Conservation (phyloP, 2,113 vertebrate species). For the Pteropus alecto region DNA sequence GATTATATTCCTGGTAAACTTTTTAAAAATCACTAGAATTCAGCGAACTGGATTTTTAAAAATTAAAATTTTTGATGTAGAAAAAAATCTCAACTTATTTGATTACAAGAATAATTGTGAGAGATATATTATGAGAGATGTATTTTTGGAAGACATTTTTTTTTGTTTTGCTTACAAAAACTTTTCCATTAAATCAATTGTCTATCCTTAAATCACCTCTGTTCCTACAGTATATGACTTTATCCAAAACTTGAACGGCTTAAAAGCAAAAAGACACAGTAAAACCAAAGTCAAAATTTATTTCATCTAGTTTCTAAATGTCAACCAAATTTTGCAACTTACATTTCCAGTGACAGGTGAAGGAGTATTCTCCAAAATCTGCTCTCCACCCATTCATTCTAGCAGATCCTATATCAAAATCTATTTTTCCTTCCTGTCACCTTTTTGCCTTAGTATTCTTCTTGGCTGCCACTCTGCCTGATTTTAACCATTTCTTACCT, state of each 20-base stretch:
- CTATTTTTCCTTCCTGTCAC: not conserved
- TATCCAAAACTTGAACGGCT: not conserved
- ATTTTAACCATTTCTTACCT: not conserved
- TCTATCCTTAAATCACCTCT: slow-evolving; percentile 13
- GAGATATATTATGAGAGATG: not conserved
- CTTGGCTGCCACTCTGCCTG: not conserved
- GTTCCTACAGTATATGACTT: not conserved
- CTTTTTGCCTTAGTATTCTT: not conserved
- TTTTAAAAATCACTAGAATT: slow-evolving; percentile 1
- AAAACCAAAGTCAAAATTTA: slow-evolving; percentile 16
- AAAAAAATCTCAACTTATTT: not conserved
- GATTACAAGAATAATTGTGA: slow-evolving; percentile 9
- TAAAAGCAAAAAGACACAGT: not conserved
- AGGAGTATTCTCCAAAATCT: not conserved
- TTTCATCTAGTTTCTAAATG: not conserved
- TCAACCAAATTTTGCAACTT: not conserved
- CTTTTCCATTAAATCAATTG: not conserved
- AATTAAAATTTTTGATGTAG: not conserved
- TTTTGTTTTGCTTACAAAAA: slow-evolving; percentile 30
- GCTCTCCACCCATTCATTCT: not conserved
- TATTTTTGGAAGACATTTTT: slow-evolving; percentile 4
- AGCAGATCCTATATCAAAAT: not conserved
- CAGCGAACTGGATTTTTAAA: not conserved
- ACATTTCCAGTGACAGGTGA: not conserved
- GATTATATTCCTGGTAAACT: not conserved